These are phyloP conservation scores for Clistopyga incitator DNA, from an alignment of 2,888 invertebrate species.

Conservation along the genomic window DNA sequence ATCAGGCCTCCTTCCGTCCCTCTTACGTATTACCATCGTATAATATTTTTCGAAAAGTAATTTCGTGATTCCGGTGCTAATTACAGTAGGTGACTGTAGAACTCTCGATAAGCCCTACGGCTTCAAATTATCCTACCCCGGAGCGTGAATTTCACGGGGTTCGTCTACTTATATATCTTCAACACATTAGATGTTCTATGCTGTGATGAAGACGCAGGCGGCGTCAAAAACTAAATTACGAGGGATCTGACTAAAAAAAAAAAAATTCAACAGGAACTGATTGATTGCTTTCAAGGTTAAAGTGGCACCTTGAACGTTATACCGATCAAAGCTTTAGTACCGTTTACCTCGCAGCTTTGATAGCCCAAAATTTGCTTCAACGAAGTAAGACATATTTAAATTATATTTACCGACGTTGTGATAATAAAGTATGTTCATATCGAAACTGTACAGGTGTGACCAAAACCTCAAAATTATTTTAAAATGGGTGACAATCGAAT, in stretches of 20 bases:
- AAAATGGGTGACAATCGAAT: too few relatives aligned
- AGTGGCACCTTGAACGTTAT: constrained; percentile 58
- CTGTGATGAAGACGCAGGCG: constrained; percentile 24
- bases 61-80: constrained; percentile 33
- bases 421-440: too few relatives aligned
- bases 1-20: neutral
- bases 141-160: constrained; percentile 50
- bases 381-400: too few relatives aligned
- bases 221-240: constrained; percentile 1
- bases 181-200: neutral
- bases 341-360: too few relatives aligned
- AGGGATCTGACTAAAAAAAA: neutral
- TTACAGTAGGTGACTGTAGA: constrained; percentile 22
- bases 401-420: too few relatives aligned
- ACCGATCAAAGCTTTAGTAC: too few relatives aligned
- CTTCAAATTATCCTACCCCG: constrained; percentile 8
- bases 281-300: constrained; percentile 60
- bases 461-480: too few relatives aligned
- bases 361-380: too few relatives aligned
- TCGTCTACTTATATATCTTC: constrained; percentile 22
- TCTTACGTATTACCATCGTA: constrained; percentile 15
- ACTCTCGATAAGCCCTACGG: constrained; percentile 6
- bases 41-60: constrained; percentile 36
- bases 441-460: too few relatives aligned
- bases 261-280: constrained; percentile 40